Evolutionary conservation across 2,113 vertebrate genomes (phyloP).

Genomic region (Caretta caretta): DNA sequence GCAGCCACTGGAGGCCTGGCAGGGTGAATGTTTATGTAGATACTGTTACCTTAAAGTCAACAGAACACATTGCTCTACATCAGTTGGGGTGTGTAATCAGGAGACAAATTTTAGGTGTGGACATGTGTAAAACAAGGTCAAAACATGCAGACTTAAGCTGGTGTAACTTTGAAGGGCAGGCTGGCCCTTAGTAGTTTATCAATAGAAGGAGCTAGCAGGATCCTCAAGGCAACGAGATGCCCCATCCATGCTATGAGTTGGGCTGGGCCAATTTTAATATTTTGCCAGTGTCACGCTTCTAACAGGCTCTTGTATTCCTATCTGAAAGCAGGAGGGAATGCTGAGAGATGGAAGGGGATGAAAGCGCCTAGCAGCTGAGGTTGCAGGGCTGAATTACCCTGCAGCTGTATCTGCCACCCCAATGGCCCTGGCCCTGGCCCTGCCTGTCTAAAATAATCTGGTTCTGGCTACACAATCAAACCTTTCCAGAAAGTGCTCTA

Average conservation of each 20-base stretch:
- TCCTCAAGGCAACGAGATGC: not conserved
- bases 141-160: not conserved
- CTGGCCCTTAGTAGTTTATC: too few relatives aligned
- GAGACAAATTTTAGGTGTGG: not conserved
- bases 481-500: not conserved
- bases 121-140: not conserved
- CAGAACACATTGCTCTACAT: not conserved
- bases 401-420: not conserved
- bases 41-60: not conserved
- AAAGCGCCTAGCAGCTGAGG: not conserved
- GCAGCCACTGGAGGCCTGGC: not conserved
- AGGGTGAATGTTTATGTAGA: not conserved
- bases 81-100: too few relatives aligned
- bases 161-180: not conserved
- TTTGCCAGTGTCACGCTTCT: not conserved
- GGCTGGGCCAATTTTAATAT: not conserved
- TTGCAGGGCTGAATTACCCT: not conserved
- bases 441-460: not conserved
- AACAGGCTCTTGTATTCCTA: not conserved
- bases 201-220: not conserved
- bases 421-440: not conserved
- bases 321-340: not conserved
- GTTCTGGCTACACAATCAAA: not conserved
- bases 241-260: not conserved
- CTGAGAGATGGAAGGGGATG: not conserved